Evolutionary conservation across 2,113 vertebrate species (phyloP).

Genomic region (Aphelocoma coerulescens): DNA sequence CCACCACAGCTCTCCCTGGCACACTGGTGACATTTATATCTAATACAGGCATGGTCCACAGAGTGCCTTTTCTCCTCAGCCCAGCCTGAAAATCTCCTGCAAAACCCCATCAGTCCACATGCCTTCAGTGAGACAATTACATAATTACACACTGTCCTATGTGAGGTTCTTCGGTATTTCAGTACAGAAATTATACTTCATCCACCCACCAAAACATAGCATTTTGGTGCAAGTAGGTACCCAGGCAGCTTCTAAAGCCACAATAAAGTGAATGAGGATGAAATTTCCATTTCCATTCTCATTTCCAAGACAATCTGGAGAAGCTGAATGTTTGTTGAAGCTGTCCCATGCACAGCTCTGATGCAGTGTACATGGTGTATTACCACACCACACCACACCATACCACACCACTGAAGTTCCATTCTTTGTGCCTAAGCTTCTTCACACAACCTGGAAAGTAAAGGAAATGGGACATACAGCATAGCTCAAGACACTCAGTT

Average conservation of each 20-base stretch:
- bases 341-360: background rate
- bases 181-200: background rate
- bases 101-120: fast-evolving
- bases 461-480: background rate
- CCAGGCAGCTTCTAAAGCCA: background rate
- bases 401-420: background rate
- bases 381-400: background rate
- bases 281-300: background rate
- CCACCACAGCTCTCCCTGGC: background rate
- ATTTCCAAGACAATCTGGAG: background rate
- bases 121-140: background rate
- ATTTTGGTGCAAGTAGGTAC: background rate
- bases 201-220: background rate
- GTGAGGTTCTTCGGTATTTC: background rate
- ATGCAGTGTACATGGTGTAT: fast-evolving
- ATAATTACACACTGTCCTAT: background rate
- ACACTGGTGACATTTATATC: background rate
- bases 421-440: background rate
- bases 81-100: background rate
- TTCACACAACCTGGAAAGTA: background rate
- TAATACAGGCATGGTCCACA: fast-evolving
- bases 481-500: background rate
- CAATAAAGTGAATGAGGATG: background rate
- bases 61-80: background rate
- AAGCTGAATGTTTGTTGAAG: background rate